phyloP scores from a whole-genome alignment of 2,888 invertebrate species.

The Odontothrips loti region DNA sequence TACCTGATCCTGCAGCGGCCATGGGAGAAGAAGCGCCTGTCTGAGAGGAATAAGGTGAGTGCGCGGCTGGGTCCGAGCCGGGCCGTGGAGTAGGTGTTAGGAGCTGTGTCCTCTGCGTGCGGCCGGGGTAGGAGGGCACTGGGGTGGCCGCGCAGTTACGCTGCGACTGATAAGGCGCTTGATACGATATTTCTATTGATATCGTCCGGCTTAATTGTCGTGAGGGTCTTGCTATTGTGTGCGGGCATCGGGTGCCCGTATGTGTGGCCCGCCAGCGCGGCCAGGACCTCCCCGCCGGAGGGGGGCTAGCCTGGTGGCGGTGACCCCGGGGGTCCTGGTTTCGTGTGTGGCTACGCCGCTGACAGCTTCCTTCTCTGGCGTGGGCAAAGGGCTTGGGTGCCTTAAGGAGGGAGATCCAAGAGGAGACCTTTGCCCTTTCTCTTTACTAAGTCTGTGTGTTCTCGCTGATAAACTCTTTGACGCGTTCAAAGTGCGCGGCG shows the following conservation, averaged over 20 bases:
- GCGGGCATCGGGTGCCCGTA: not conserved
- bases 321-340: not conserved
- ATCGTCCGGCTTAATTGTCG: too few species aligned
- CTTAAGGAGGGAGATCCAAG: too few species aligned
- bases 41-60: slow-evolving; percentile 71
- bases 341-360: not conserved
- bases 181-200: too few species aligned
- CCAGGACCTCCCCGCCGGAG: not conserved
- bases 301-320: not conserved
- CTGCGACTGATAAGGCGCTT: too few species aligned
- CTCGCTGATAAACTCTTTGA: too few species aligned
- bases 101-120: not conserved
- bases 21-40: slow-evolving; percentile 74
- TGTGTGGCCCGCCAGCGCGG: not conserved
- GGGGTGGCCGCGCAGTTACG: too few species aligned
- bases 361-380: not conserved
- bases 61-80: not conserved
- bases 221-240: too few species aligned
- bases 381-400: not conserved
- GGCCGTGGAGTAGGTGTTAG: not conserved
- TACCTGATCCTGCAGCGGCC: slow-evolving; percentile 83
- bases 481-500: too few species aligned
- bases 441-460: too few species aligned
- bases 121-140: not conserved
- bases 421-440: not conserved